Evolutionary conservation across 2,888 invertebrate genomes (phyloP).

Genomic region (Julus scanicus): DNA sequence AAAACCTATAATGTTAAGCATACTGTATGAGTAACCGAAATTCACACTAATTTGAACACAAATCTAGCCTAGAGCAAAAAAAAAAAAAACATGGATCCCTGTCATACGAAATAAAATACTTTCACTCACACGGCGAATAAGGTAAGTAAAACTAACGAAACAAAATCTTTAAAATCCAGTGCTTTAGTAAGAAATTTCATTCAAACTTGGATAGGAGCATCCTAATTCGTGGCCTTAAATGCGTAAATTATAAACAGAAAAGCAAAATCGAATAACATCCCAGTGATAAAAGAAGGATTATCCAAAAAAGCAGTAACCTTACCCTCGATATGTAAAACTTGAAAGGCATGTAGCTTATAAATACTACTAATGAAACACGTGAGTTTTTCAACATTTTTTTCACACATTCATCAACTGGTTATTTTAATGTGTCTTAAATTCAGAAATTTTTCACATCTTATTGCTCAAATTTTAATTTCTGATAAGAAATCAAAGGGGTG

Average conservation of each 20-base stretch:
- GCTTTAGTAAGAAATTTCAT: background rate
- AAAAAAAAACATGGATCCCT: background rate
- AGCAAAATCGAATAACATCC: background rate
- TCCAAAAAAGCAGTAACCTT: background rate
- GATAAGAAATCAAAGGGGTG: too few relatives aligned
- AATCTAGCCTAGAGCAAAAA: background rate
- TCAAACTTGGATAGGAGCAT: background rate
- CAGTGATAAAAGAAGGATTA: background rate
- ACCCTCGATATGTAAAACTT: background rate
- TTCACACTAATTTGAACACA: background rate
- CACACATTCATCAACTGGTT: too few relatives aligned
- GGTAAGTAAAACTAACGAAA: too few relatives aligned
- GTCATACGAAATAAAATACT: conserved; percentile 19
- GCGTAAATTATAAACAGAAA: background rate
- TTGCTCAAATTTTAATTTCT: too few relatives aligned
- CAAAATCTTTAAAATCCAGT: too few relatives aligned
- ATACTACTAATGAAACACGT: background rate
- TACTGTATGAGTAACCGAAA: background rate
- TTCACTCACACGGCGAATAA: background rate
- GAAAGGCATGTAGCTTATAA: background rate
- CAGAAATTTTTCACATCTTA: too few relatives aligned
- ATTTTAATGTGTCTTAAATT: too few relatives aligned
- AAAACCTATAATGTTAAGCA: background rate
- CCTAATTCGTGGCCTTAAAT: background rate
- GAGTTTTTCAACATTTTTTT: background rate